Evolutionary conservation across 1,140 invertebrate species (phyloP).

Genomic region (Trichomalopsis sarcophagae): DNA sequence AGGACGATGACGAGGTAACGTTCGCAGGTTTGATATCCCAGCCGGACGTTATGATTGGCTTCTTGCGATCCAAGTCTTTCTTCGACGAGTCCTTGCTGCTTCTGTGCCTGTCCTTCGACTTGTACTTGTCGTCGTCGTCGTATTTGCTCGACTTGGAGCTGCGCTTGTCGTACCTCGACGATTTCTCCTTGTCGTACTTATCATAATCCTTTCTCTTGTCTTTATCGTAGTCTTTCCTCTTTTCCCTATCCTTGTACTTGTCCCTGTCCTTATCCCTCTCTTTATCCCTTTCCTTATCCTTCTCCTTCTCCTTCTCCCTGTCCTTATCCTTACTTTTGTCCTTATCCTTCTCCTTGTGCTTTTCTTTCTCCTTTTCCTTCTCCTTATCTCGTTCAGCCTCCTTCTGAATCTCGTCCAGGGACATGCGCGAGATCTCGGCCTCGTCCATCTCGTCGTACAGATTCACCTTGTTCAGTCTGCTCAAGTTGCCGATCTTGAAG

Average conservation of each 20-base stretch:
- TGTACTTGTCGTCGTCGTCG: slow-evolving; percentile 29
- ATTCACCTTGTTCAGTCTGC: slow-evolving; percentile 68
- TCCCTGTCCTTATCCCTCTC: slow-evolving; percentile 40
- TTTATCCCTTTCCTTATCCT: slow-evolving; percentile 33
- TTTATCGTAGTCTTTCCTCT: slow-evolving; percentile 15
- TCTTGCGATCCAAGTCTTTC: slow-evolving; percentile 4
- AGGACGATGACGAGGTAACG: not conserved
- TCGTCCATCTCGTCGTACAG: slow-evolving; percentile 68
- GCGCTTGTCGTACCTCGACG: slow-evolving; percentile 37
- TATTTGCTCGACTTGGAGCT: slow-evolving; percentile 34
- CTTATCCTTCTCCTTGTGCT: slow-evolving; percentile 38
- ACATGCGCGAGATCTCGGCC: slow-evolving; percentile 26
- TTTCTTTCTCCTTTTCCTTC: slow-evolving; percentile 35
- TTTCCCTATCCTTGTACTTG: slow-evolving; percentile 3
- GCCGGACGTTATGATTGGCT: not conserved
- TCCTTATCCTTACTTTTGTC: slow-evolving; percentile 46
- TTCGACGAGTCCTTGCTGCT: slow-evolving; percentile 29
- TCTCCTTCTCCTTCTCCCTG: slow-evolving; percentile 47
- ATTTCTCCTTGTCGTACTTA: slow-evolving; percentile 52
- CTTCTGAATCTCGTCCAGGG: slow-evolving; percentile 26
- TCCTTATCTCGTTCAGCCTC: slow-evolving; percentile 49
- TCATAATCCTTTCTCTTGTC: slow-evolving; percentile 27
- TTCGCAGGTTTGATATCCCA: slow-evolving; percentile 48
- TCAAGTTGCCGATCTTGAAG: slow-evolving; percentile 69
- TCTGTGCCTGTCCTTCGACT: slow-evolving; percentile 32